These are phyloP conservation scores for Malurus splendens DNA, from an alignment of 2,797 vertebrate genomes.

Conservation along the genomic window DNA sequence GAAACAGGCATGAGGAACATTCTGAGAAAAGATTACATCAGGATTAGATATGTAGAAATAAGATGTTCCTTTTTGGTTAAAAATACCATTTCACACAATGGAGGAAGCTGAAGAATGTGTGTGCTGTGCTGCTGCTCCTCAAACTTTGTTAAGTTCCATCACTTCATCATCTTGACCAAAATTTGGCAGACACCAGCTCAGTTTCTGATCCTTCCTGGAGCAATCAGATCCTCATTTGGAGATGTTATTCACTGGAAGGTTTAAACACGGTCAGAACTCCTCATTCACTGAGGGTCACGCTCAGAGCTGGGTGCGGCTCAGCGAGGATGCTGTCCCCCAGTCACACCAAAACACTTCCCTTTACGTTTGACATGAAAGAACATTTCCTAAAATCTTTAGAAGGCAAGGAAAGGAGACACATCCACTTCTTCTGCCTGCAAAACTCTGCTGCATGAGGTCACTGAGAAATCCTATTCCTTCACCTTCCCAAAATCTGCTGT, in stretches of 20 bases:
- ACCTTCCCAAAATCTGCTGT: background rate
- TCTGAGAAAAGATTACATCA: background rate
- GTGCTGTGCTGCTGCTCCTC: background rate
- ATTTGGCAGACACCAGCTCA: background rate
- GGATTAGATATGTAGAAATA: background rate
- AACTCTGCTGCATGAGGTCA: background rate
- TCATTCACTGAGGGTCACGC: background rate
- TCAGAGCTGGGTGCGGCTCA: background rate
- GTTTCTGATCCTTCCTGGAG: background rate
- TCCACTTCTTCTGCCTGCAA: background rate
- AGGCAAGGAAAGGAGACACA: background rate
- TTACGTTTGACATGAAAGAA: accelerated
- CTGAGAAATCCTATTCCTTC: background rate
- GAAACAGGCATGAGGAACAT: background rate
- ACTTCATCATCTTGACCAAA: background rate
- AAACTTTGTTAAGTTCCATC: background rate
- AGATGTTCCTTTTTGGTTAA: background rate
- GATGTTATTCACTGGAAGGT: background rate
- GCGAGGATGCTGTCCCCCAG: background rate
- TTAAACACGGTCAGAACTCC: background rate
- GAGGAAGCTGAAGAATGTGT: background rate
- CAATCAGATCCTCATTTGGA: background rate
- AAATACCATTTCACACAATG: accelerated
- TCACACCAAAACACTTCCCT: background rate
- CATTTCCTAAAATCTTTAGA: background rate